Base-by-base conservation (phyloP, 2,113 vertebrate genomes). In the Etheostoma spectabile region DNA sequence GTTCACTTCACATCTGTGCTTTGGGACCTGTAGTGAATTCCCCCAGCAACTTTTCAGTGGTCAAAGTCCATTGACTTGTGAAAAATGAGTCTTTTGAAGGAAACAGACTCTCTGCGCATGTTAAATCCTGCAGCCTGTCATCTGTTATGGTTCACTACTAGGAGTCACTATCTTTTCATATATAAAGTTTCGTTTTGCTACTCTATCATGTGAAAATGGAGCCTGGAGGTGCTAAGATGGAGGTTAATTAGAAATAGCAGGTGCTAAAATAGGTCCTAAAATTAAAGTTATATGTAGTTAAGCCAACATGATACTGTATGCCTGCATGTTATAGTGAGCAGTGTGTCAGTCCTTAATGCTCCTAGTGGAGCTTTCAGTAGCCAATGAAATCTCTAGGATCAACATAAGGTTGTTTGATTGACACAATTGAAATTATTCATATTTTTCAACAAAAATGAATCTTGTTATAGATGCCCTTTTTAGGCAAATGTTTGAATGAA, bases 1-100 rank as follows among this genome's bases (percentile, higher is more conserved):
- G 12, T 56, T 62, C 18, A 12, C 56, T 68, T 77, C 51, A 79
- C 57, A 63, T 67, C n/a, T 60, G 45, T 5, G 22, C 46, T 27
- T 63, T 19, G 7, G 0, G 33, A 14, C 67, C 33, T 18, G 1
- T 22, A 24, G 46, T 46, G 33, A 33, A 73, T 19, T 64, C 0
- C 1, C 21, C 30, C 24, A 35, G 27, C 49, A 19, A 24, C 8
- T 24, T 57, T 16, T 8, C 53, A 53, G 13, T 24, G 51, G 19
- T 64, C 51, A 30, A 46, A 74, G 70, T 66, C n/a, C 45, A 67
- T 0, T 8, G 22, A 65, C 66, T 35, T 46, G 67, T 13, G 21
- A 65, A 35, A 48, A 67, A 66, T 21, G 8, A 19, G 4, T 30
- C 18, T 22, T 11, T 27, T 0, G 22, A 33, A 53, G 46, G 24